Conservation (phyloP, 2,113 vertebrate species). For the Turnix velox region DNA sequence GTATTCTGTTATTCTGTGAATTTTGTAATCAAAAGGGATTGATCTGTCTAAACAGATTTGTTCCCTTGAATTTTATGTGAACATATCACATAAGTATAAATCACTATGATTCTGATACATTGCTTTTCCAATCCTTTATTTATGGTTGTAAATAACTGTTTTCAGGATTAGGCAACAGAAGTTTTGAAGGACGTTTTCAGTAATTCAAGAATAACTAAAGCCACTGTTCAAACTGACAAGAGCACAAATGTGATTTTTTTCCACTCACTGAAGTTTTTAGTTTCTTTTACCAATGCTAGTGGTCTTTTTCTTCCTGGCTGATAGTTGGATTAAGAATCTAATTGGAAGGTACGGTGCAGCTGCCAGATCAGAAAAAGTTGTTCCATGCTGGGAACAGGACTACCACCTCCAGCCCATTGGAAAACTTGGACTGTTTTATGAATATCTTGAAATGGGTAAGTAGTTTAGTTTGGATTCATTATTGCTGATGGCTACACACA, state of each 20-base stretch:
- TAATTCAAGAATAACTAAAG: neutral
- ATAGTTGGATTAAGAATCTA: conserved; percentile 91
- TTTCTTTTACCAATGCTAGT: conserved; percentile 1
- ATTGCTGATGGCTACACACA: neutral
- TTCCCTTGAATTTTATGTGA: neutral
- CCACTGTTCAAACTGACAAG: neutral
- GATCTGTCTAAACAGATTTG: neutral
- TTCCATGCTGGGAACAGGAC: conserved; percentile 91
- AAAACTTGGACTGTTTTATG: conserved; percentile 88
- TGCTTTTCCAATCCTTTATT: neutral
- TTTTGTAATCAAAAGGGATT: neutral
- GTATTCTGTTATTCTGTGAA: neutral
- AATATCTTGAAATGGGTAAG: conserved; percentile 97
- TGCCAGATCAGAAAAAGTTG: conserved; percentile 67
- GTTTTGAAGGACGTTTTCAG: neutral
- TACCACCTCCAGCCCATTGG: conserved; percentile 82
- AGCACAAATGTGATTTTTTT: neutral
- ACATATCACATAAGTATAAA: neutral
- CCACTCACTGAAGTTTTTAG: neutral
- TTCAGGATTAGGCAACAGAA: neutral
- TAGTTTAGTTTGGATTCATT: neutral
- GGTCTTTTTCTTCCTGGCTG: conserved; percentile 8
- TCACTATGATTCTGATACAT: neutral
- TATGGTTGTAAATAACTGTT: neutral
- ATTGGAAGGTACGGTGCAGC: conserved; percentile 74